Percentiles rank a stretch among this genome's conserved stretches.
phyloP scores from a whole-genome alignment of 1,140 invertebrate genomes.

The Penaeus vannamei region DNA sequence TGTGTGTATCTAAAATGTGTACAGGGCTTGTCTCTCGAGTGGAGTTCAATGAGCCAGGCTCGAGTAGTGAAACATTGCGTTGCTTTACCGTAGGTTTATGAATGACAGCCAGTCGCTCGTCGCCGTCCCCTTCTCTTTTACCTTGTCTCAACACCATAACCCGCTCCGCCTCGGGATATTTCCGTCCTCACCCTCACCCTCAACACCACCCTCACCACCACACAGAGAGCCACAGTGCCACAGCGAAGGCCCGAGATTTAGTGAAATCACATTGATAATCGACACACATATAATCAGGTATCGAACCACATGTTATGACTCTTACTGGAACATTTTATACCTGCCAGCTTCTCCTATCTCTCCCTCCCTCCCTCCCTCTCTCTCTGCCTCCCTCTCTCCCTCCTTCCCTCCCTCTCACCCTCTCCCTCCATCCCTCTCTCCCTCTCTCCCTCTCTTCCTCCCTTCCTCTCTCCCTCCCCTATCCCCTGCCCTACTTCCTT shows the following conservation, averaged over 20 bases:
- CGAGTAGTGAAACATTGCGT: background rate
- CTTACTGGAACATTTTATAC: background rate
- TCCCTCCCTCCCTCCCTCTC: conserved; percentile 6
- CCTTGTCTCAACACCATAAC: background rate
- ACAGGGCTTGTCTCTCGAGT: too few species aligned
- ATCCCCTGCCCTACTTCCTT: too few species aligned
- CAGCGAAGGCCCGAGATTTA: conserved; percentile 6
- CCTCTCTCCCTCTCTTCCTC: background rate
- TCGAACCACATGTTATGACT: background rate
- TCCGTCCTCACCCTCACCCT: conserved; percentile 14
- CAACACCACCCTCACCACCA: conserved; percentile 9
- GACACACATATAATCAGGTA: conserved; percentile 7
- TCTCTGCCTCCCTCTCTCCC: background rate
- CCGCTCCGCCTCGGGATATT: too few species aligned
- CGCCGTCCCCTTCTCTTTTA: too few species aligned
- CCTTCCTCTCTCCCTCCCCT: too few species aligned
- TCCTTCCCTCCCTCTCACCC: background rate
- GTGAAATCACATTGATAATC: conserved; percentile 1
- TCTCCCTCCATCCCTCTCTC: background rate
- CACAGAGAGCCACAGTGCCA: background rate
- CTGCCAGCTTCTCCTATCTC: background rate
- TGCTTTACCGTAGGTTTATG: too few species aligned
- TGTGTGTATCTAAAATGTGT: conserved; percentile 25
- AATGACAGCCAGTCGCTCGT: too few species aligned
- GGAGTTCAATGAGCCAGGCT: background rate